Evolutionary conservation across 1,140 invertebrate genomes (phyloP), one percentile per base, ranked within the genome.

Genomic region (Chlorops oryzae): DNA sequence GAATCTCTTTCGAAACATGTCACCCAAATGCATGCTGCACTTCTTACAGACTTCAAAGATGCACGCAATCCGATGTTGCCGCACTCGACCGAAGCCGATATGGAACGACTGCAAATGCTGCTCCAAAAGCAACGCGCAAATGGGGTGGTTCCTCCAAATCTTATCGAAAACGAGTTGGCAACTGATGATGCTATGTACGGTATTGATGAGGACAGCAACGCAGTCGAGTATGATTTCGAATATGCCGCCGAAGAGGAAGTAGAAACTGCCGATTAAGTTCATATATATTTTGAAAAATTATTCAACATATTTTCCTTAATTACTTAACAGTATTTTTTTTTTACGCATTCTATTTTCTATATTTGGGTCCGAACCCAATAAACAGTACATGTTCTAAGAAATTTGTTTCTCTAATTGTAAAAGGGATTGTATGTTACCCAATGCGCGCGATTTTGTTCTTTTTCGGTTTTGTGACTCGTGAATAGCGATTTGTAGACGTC

Each of bases 351-450:
- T n/a, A n/a, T n/a, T n/a, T n/a, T n/a, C n/a, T n/a, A n/a, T n/a
- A n/a, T n/a, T n/a, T n/a, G n/a, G n/a, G n/a, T n/a, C n/a, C n/a
- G n/a, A n/a, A n/a, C n/a, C n/a, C n/a, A n/a, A n/a, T n/a, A n/a
- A n/a, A n/a, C n/a, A n/a, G n/a, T n/a, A n/a, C n/a, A n/a, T n/a
- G n/a, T n/a, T n/a, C 37, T 21, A 42, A 42, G 4, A 24, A 28
- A 10, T 27, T 5, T 10, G 3, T 32, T 9, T 15, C 5, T 53
- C 80, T 77, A 95, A 80, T 92, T 93, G 74, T 94, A 97, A 67
- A 93, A 89, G 43, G 94, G 94, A 81, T 98, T 98, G 69, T 92
- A 96, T 5, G 95, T 97, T 44, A 98, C 83, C 96, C 96, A 99
- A 71, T 98, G 93, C 4, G 91, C 92, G 63, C 85, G 85, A 25